These are phyloP conservation scores for Habroteleia sp. DNA, from an alignment of 2,888 invertebrate species.

Conservation along the genomic window DNA sequence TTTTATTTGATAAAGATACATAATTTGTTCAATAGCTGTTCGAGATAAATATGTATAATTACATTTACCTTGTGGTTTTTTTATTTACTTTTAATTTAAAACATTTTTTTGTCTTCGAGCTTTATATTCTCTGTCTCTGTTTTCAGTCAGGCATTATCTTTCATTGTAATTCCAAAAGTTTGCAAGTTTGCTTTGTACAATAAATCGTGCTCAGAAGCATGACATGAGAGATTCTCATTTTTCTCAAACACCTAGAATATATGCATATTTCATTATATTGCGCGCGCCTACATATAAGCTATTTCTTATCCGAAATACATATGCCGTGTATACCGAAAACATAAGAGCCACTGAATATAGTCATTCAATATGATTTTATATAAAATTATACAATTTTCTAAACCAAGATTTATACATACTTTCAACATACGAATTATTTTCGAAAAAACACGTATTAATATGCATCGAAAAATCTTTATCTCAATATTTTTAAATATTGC, in stretches of 20 bases:
- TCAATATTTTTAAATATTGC: no score
- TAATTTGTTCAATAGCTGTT: no score
- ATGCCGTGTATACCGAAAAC: constrained; percentile 39
- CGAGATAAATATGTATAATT: no score
- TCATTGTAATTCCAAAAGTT: constrained; percentile 55
- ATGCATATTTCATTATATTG: constrained; percentile 63
- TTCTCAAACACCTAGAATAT: constrained; percentile 54
- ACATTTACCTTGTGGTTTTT: no score
- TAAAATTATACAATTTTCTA: constrained; percentile 26
- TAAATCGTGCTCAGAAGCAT: constrained; percentile 59
- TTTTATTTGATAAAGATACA: no score
- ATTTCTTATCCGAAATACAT: constrained; percentile 55
- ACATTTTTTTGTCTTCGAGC: constrained; percentile 30
- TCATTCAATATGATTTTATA: constrained; percentile 50
- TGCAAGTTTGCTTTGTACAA: constrained; percentile 53
- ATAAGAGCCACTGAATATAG: constrained; percentile 48
- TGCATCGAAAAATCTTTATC: no score
- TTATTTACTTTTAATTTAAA: no score
- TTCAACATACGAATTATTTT: no score
- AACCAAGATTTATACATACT: constrained; percentile 2
- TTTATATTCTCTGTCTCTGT: constrained; percentile 1
- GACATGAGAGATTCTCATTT: constrained; percentile 62
- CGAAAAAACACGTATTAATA: no score
- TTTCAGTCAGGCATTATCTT: constrained; percentile 49
- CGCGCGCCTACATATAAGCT: constrained; percentile 54